Conservation (phyloP, 2,113 vertebrate genomes). For the Prunella himalayana region DNA sequence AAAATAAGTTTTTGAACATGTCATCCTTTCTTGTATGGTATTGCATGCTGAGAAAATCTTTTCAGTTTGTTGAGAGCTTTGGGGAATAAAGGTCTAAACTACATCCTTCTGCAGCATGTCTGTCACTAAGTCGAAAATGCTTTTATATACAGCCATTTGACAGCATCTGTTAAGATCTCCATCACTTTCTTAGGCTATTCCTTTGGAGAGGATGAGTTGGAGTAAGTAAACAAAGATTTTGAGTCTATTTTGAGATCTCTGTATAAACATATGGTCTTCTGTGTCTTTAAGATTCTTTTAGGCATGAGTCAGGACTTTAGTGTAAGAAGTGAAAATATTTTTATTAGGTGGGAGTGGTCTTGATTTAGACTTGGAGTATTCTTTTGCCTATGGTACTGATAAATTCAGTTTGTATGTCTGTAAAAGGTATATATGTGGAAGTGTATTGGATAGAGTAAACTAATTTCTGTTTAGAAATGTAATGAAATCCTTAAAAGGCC, state of each 20-base stretch:
- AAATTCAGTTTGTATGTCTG: not conserved
- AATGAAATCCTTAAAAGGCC: not conserved
- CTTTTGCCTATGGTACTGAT: not conserved
- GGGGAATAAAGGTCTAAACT: not conserved
- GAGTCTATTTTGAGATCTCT: not conserved
- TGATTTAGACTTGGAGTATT: not conserved
- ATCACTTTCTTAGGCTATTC: not conserved
- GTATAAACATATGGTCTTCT: not conserved
- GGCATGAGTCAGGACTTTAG: not conserved
- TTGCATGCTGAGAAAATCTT: not conserved
- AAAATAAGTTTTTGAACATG: not conserved
- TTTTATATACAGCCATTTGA: not conserved
- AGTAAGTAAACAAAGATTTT: not conserved
- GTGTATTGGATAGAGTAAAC: not conserved
- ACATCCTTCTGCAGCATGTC: not conserved
- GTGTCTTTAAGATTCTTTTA: slow-evolving; percentile 14
- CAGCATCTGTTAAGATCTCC: not conserved
- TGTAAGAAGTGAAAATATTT: slow-evolving; percentile 19
- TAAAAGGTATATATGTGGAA: not conserved
- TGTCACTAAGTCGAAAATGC: not conserved
- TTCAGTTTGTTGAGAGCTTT: not conserved
- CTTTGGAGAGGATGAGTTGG: not conserved
- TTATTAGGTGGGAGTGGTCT: slow-evolving; percentile 26
- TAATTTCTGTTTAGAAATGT: not conserved
- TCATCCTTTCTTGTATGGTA: not conserved